Evolutionary conservation across 64 coral and sea anemone species (phyloP).

Genomic region (Anthopleura sola): DNA sequence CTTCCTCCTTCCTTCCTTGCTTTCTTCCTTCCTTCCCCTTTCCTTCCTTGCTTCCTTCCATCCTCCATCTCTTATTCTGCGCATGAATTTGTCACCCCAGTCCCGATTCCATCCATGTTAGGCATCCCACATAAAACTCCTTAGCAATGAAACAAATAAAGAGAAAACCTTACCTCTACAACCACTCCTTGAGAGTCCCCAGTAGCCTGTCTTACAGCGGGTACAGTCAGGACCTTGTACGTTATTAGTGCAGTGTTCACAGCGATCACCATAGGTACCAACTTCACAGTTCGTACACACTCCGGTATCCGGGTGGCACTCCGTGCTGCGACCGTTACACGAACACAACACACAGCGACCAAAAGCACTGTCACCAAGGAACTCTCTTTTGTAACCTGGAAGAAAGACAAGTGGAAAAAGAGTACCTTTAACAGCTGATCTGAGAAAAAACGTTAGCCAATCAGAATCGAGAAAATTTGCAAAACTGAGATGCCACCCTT

Average conservation of each 20-base stretch:
- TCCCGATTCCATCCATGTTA: too few relatives aligned
- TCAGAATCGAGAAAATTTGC: too few relatives aligned
- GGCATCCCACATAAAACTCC: too few relatives aligned
- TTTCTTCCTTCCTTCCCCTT: too few relatives aligned
- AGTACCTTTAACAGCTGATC: too few relatives aligned
- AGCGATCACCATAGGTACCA: slow-evolving; percentile 69
- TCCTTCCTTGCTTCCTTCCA: too few relatives aligned
- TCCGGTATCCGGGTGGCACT: slow-evolving; percentile 71
- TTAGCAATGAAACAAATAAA: too few relatives aligned
- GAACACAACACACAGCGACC: slow-evolving; percentile 71
- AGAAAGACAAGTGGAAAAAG: not conserved
- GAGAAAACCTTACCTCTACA: slow-evolving; percentile 42
- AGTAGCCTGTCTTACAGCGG: slow-evolving; percentile 60
- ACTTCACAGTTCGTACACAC: slow-evolving; percentile 67
- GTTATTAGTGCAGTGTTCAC: slow-evolving; percentile 74
- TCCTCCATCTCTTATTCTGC: too few relatives aligned
- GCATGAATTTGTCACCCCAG: too few relatives aligned
- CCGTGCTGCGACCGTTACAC: slow-evolving; percentile 71
- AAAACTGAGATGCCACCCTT: too few relatives aligned
- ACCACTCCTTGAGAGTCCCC: slow-evolving; percentile 68
- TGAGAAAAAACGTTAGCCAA: too few relatives aligned
- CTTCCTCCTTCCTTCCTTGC: too few relatives aligned
- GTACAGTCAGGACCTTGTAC: slow-evolving; percentile 66
- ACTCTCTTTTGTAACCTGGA: slow-evolving; percentile 62
- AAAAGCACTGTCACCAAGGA: slow-evolving; percentile 33